Percentiles rank a stretch among this genome's conserved stretches.
phyloP scores from a whole-genome alignment of 2,113 vertebrate genomes.

The Sus scrofa region DNA sequence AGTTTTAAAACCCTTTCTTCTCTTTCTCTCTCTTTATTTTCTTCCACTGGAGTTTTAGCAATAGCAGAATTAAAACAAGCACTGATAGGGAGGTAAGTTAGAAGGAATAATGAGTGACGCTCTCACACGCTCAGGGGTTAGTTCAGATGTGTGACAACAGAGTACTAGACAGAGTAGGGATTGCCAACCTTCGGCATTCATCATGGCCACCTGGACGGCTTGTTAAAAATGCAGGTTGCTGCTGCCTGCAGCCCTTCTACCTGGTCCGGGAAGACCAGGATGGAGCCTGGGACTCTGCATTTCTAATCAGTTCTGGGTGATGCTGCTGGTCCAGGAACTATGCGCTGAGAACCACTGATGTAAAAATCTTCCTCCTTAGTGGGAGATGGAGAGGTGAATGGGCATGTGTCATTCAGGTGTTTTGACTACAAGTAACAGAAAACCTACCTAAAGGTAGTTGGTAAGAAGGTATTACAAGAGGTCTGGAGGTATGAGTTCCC shows the following conservation, averaged over 20 bases:
- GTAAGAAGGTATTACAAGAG: background rate
- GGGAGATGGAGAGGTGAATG: background rate
- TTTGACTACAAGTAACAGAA: background rate
- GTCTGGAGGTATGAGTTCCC: background rate
- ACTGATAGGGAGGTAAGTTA: background rate
- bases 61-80: background rate
- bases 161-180: background rate
- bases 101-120: background rate
- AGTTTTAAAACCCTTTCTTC: background rate
- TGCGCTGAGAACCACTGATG: background rate
- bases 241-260: background rate
- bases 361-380: background rate
- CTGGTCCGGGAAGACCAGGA: background rate
- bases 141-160: background rate
- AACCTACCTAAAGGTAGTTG: background rate
- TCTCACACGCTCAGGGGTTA: background rate
- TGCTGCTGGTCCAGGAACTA: background rate
- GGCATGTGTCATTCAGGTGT: too few relatives aligned
- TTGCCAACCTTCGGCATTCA: background rate
- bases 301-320: background rate
- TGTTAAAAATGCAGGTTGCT: background rate
- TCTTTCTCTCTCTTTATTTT: too few relatives aligned
- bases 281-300: background rate
- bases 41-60: background rate
- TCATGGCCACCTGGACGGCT: background rate